Evolutionary conservation across 1,140 invertebrate genomes (phyloP).

Genomic region (Trialeurodes vaporariorum): DNA sequence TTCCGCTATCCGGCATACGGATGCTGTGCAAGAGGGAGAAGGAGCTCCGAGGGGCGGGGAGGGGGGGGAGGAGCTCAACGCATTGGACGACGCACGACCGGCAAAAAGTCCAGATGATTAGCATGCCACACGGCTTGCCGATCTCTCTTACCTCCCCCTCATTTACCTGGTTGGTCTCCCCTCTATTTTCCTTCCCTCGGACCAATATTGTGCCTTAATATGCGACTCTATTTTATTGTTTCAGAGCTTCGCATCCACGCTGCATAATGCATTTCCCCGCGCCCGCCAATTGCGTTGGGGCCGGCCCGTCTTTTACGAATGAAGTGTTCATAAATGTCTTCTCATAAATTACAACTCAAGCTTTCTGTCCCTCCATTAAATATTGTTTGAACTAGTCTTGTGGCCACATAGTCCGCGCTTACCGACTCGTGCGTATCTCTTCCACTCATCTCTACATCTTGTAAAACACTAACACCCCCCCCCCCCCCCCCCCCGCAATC

Average conservation of each 20-base stretch:
- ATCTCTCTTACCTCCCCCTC: neutral
- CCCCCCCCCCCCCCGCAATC: too few relatives aligned
- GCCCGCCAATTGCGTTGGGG: too few relatives aligned
- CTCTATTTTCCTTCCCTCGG: neutral
- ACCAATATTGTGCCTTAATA: neutral
- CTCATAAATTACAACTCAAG: neutral
- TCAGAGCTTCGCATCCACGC: neutral
- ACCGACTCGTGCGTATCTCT: too few relatives aligned
- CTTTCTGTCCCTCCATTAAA: neutral
- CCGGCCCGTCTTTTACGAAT: neutral
- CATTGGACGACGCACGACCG: too few relatives aligned
- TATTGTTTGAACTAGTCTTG: neutral
- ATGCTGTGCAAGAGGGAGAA: too few relatives aligned
- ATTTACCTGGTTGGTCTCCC: neutral
- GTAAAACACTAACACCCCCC: too few relatives aligned
- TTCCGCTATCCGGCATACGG: neutral
- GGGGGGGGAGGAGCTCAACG: too few relatives aligned
- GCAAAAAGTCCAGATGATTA: neutral
- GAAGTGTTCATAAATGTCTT: neutral
- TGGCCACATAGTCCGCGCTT: too few relatives aligned
- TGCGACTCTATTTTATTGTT: neutral
- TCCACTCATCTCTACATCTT: too few relatives aligned
- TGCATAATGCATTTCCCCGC: neutral
- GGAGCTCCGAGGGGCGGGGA: too few relatives aligned
- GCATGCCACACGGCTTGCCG: neutral